Evolutionary conservation across 2,113 vertebrate species (phyloP).

Genomic region (Eonycteris spelaea): DNA sequence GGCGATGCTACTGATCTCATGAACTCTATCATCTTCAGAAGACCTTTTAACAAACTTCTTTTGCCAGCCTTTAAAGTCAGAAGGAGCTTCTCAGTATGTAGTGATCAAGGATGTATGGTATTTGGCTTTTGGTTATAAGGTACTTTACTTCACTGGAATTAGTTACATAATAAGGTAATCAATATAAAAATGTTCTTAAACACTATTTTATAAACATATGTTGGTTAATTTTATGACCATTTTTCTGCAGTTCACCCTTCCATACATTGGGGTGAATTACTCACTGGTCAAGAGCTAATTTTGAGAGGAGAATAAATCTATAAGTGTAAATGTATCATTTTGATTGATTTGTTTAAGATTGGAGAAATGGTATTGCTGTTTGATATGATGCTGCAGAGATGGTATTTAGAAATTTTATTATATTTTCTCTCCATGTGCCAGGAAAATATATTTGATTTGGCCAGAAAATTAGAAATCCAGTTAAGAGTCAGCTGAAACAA

Average conservation of each 20-base stretch:
- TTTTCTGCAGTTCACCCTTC: not conserved
- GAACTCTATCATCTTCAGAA: not conserved
- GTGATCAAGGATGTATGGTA: not conserved
- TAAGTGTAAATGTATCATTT: constrained; percentile 14
- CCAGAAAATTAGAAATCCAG: constrained; percentile 47
- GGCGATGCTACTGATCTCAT: not conserved
- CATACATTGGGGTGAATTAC: not conserved
- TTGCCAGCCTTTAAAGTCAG: not conserved
- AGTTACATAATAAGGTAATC: not conserved
- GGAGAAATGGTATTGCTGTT: not conserved
- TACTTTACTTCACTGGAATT: not conserved
- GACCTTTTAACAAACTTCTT: not conserved
- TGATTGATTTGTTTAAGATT: not conserved
- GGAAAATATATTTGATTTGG: constrained; percentile 53
- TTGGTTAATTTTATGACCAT: constrained; percentile 6
- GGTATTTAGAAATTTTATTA: constrained; percentile 53
- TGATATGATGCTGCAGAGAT: constrained; percentile 29
- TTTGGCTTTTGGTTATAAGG: not conserved
- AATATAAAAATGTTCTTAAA: not conserved
- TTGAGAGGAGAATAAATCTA: constrained; percentile 5
- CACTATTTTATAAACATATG: not conserved
- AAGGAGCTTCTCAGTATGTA: not conserved
- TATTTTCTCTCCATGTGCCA: not conserved
- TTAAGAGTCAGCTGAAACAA: constrained; percentile 52
- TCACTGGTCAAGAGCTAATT: constrained; percentile 17